Conservation (phyloP, 2,888 invertebrate genomes). For the Ganaspis brasiliensis region DNA sequence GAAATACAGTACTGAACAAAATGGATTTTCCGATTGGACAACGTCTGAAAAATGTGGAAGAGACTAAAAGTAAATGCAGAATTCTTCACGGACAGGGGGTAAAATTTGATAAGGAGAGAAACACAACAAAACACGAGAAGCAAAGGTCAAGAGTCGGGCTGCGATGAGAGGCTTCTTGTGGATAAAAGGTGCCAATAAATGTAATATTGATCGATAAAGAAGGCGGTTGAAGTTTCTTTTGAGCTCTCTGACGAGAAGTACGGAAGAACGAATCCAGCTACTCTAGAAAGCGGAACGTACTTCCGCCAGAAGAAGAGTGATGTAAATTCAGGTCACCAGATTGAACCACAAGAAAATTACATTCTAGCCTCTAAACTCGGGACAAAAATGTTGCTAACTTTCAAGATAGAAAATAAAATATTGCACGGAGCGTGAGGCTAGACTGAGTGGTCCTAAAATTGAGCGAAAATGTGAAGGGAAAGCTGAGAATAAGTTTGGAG, state of each 20-base stretch:
- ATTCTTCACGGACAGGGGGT: background rate
- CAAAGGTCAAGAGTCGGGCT: background rate
- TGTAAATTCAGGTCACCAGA: conserved; percentile 27
- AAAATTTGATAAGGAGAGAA: conserved; percentile 5
- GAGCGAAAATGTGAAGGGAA: background rate
- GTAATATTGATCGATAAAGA: conserved; percentile 30
- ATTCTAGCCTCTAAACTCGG: background rate
- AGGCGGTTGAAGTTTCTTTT: background rate
- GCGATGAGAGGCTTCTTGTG: background rate
- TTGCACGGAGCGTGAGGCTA: background rate
- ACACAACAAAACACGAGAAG: background rate
- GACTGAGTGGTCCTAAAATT: background rate
- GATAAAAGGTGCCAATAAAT: background rate
- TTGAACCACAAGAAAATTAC: background rate
- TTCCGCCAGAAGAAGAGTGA: conserved; percentile 15
- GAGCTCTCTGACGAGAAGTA: background rate
- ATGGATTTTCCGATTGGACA: conserved; percentile 20
- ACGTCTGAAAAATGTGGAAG: background rate
- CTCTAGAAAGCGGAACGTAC: conserved; percentile 6
- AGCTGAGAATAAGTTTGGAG: background rate
- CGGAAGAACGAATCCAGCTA: conserved; percentile 13
- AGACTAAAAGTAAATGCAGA: conserved; percentile 4
- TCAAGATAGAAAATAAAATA: background rate
- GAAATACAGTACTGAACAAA: background rate
- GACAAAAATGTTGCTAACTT: background rate